Evolutionary conservation across 2,888 invertebrate genomes (phyloP).

Genomic region (Schizaphis graminum): DNA sequence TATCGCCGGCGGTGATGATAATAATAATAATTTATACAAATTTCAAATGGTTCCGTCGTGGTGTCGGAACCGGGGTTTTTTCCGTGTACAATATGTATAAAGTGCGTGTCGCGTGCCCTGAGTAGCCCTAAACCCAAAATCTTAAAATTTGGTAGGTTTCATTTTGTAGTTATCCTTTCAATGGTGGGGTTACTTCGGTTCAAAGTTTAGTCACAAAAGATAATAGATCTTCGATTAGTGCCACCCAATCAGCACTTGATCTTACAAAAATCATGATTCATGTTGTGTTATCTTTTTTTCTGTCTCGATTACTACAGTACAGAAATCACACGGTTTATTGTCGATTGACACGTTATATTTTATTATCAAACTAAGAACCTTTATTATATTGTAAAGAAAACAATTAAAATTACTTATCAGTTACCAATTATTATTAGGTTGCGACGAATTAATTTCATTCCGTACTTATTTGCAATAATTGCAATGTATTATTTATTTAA

Average conservation of each 20-base stretch:
- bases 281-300: neutral
- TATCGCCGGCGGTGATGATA: neutral
- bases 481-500: neutral
- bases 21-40: slow-evolving; percentile 39
- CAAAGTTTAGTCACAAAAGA: neutral
- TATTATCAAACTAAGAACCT: neutral
- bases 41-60: neutral
- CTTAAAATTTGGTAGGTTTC: neutral
- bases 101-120: neutral
- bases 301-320: neutral
- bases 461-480: neutral
- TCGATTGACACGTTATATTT: neutral
- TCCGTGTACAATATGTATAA: neutral
- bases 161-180: neutral
- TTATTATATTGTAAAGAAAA: neutral
- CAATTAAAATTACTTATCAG: neutral
- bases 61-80: too few relatives aligned
- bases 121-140: neutral
- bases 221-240: too few relatives aligned
- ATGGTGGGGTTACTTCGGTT: neutral
- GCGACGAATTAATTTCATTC: neutral
- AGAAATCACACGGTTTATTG: neutral
- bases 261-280: neutral
- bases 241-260: neutral
- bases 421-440: neutral